Percentiles rank a stretch among this genome's conserved stretches.
phyloP scores from a whole-genome alignment of 2,888 invertebrate species.

The Crematogaster levior region DNA sequence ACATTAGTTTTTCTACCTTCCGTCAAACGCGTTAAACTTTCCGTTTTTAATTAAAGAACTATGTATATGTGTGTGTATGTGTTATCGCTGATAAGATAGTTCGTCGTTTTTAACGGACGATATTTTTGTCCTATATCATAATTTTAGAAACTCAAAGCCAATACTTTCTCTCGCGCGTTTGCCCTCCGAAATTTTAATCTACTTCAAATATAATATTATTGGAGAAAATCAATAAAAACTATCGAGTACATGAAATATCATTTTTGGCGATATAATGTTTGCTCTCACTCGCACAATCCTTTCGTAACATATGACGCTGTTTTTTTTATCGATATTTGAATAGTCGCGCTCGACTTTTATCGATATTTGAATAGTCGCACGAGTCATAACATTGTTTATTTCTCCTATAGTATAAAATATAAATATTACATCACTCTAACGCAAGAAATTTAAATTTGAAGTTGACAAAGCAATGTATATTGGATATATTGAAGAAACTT shows the following conservation, averaged over 20 bases:
- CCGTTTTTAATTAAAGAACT: constrained; percentile 20
- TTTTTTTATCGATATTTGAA: background rate
- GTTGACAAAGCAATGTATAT: background rate
- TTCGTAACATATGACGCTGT: background rate
- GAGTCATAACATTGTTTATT: constrained; percentile 1
- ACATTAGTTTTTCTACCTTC: constrained; percentile 26
- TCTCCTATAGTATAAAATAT: background rate
- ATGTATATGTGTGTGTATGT: background rate
- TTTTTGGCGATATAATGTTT: background rate
- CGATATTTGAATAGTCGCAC: background rate
- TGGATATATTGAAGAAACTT: background rate
- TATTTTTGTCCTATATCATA: background rate
- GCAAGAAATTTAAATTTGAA: background rate
- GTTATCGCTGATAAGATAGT: background rate
- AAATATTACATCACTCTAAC: background rate
- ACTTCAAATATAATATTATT: background rate
- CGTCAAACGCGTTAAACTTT: constrained; percentile 9
- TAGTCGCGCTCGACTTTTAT: background rate
- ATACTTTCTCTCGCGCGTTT: background rate
- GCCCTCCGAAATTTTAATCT: background rate
- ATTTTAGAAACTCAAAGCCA: background rate
- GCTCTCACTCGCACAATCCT: background rate
- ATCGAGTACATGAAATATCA: background rate
- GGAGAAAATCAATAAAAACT: background rate
- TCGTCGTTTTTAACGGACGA: background rate